Evolutionary conservation across 2,888 invertebrate species (phyloP).

Genomic region (Emmelina monodactyla): DNA sequence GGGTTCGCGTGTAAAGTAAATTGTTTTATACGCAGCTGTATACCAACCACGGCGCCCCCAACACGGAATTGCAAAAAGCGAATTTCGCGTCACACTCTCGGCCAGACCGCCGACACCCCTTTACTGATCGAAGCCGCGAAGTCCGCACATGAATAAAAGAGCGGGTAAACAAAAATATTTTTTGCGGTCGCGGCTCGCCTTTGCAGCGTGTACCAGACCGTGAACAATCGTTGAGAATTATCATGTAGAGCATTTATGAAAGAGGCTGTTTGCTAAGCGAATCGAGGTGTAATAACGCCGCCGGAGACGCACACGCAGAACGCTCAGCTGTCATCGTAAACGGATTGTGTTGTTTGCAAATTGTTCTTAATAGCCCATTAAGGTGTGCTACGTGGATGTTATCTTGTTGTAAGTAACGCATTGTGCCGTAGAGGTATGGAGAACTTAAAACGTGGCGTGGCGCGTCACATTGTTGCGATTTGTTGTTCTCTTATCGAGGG

Average conservation of each 20-base stretch:
- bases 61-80: slow-evolving; percentile 43
- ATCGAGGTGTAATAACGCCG: slow-evolving; percentile 41
- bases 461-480: slow-evolving; percentile 6
- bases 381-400: slow-evolving; percentile 22
- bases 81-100: slow-evolving; percentile 33
- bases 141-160: slow-evolving; percentile 46
- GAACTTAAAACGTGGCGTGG: slow-evolving; percentile 4
- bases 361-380: slow-evolving; percentile 32
- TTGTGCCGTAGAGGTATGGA: slow-evolving; percentile 9
- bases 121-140: slow-evolving; percentile 42
- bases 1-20: slow-evolving; percentile 53
- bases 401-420: slow-evolving; percentile 21
- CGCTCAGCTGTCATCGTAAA: slow-evolving; percentile 32
- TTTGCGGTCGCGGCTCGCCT: slow-evolving; percentile 60
- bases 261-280: slow-evolving; percentile 51
- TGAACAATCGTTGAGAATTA: slow-evolving; percentile 60
- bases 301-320: slow-evolving; percentile 21
- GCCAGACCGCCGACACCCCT: slow-evolving; percentile 37
- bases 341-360: slow-evolving; percentile 41
- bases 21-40: slow-evolving; percentile 55
- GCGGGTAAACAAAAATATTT: slow-evolving; percentile 53
- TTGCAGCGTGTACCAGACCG: slow-evolving; percentile 55
- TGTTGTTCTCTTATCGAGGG: too few species aligned
- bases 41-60: slow-evolving; percentile 36
- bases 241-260: slow-evolving; percentile 55